These are phyloP conservation scores for Euphydryas editha DNA, from an alignment of 2,888 invertebrate genomes.

Conservation along the genomic window DNA sequence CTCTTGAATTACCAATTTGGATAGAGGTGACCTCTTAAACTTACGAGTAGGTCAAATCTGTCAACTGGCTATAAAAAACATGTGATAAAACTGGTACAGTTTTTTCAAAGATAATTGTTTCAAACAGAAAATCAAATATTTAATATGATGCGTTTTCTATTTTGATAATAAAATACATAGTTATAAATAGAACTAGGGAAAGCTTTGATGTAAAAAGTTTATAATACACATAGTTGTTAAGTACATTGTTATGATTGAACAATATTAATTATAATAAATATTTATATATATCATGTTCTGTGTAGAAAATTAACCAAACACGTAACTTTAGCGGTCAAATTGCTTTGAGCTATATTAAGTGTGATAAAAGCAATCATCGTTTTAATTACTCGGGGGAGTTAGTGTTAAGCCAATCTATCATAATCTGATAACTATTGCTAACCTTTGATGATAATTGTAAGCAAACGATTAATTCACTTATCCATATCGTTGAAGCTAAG, in stretches of 20 bases:
- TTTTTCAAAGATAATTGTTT: too few species aligned
- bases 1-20: constrained; percentile 1
- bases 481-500: neutral
- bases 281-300: too few species aligned
- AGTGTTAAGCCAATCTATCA: constrained; percentile 1
- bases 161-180: too few species aligned
- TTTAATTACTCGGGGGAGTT: neutral
- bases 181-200: too few species aligned
- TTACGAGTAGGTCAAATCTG: neutral
- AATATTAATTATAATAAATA: too few species aligned
- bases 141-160: too few species aligned
- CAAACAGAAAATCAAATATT: too few species aligned
- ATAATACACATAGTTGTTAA: too few species aligned
- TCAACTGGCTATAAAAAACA: neutral
- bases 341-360: neutral
- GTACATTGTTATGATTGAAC: too few species aligned
- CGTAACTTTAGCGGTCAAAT: neutral
- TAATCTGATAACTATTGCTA: neutral
- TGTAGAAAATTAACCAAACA: neutral
- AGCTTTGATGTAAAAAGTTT: too few species aligned
- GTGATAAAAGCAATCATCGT: neutral
- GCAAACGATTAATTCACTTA: constrained; percentile 5
- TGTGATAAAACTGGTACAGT: neutral
- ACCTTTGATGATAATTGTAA: neutral
- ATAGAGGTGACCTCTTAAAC: constrained; percentile 1